Evolutionary conservation across 2,113 vertebrate species (phyloP).

Genomic region (Pyxicephalus adspersus): DNA sequence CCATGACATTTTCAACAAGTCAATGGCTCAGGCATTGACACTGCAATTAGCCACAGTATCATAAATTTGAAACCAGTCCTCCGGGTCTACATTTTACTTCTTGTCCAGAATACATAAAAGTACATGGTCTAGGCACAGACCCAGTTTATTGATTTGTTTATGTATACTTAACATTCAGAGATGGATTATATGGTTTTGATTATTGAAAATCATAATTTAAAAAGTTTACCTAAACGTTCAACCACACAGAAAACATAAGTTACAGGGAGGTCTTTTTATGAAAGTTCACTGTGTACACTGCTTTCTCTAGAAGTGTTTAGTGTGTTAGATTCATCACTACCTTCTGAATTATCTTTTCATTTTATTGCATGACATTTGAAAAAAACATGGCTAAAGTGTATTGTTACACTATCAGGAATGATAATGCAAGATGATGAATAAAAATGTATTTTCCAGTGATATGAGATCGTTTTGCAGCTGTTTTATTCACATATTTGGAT

Average conservation of each 20-base stretch:
- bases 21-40: no score
- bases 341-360: neutral
- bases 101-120: no score
- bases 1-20: no score
- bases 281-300: neutral
- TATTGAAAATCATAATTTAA: neutral
- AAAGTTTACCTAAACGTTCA: neutral
- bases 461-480: slow-evolving; percentile 32
- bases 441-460: slow-evolving; percentile 26
- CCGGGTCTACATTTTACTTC: no score
- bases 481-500: slow-evolving; percentile 23
- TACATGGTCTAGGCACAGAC: no score
- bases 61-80: no score
- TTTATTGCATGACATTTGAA: slow-evolving; percentile 4
- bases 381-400: slow-evolving; percentile 5
- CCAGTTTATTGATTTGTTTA: neutral
- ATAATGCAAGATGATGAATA: slow-evolving; percentile 26
- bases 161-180: neutral
- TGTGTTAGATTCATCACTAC: slow-evolving; percentile 10
- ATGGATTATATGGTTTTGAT: neutral
- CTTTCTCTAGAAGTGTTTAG: neutral
- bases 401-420: slow-evolving; percentile 20
- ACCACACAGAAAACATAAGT: neutral
- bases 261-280: neutral
- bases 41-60: no score